A percentile compares a stretch with the other conserved stretches of the same genome.
Evolutionary conservation across 2,113 vertebrate species (phyloP).

Genomic region (Rhizomys pruinosus): DNA sequence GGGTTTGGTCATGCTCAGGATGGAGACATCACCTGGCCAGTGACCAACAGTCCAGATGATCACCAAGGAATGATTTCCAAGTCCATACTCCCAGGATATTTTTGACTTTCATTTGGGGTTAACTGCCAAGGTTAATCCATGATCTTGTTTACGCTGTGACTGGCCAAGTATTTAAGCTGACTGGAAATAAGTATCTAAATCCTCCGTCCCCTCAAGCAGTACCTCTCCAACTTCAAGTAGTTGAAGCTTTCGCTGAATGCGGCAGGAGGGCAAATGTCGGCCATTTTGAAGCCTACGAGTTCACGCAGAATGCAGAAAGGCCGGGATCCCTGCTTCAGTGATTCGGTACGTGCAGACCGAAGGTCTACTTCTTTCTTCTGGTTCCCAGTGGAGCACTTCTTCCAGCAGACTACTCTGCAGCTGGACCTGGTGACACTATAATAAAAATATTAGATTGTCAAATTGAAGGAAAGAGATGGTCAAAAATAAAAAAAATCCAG

Average conservation of each 20-base stretch:
- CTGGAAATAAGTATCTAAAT: slow-evolving; percentile 20
- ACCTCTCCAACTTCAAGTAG: not conserved
- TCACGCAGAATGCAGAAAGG: not conserved
- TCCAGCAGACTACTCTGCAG: not conserved
- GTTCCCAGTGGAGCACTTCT: not conserved
- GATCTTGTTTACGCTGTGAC: slow-evolving; percentile 37
- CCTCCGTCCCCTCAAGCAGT: not conserved
- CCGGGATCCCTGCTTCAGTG: not conserved
- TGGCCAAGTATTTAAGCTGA: slow-evolving; percentile 61
- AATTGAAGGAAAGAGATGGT: not conserved
- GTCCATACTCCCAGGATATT: not conserved
- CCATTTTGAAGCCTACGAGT: not conserved
- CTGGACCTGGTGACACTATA: not conserved
- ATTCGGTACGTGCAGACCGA: not conserved
- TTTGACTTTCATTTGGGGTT: slow-evolving; percentile 10
- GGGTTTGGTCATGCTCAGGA: not conserved
- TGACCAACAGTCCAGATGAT: not conserved
- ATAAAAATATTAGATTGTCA: not conserved
- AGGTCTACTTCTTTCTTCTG: not conserved
- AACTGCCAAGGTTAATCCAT: slow-evolving; percentile 56
- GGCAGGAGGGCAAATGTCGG: not conserved
- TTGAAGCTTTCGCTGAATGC: not conserved
- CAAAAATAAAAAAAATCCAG: slow-evolving; percentile 36
- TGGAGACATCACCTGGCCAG: not conserved
- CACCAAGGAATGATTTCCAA: not conserved